phyloP scores from a whole-genome alignment of 2,888 invertebrate species.

The Belgica antarctica region DNA sequence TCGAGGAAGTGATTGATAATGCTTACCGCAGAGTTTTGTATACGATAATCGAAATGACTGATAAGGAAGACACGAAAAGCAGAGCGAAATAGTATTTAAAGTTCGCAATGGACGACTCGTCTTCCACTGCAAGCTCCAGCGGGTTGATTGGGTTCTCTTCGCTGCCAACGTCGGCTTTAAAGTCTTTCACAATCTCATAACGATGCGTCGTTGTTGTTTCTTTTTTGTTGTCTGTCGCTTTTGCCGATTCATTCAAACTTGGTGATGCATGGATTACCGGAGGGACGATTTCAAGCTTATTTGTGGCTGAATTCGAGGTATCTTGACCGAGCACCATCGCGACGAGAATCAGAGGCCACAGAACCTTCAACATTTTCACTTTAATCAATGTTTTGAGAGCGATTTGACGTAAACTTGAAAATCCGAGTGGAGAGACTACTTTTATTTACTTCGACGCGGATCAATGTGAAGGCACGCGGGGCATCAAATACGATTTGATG shows the following conservation, averaged over 20 bases:
- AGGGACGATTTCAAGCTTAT: too few relatives aligned
- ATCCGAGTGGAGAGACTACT: too few relatives aligned
- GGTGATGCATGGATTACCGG: not conserved
- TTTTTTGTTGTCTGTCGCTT: not conserved
- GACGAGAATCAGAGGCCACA: not conserved
- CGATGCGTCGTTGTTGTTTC: too few relatives aligned
- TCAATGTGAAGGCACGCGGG: too few relatives aligned
- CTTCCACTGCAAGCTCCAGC: not conserved
- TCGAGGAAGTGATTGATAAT: not conserved
- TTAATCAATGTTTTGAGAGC: too few relatives aligned
- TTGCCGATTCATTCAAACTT: not conserved
- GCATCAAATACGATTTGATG: too few relatives aligned
- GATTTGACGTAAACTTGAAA: too few relatives aligned
- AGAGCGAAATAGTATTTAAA: slow-evolving; percentile 37
- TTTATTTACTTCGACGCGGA: too few relatives aligned
- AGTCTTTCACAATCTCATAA: too few relatives aligned
- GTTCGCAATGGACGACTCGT: not conserved
- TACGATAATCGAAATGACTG: slow-evolving; percentile 33
- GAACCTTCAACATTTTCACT: not conserved
- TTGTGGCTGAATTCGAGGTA: too few relatives aligned
- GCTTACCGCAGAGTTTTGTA: slow-evolving; percentile 28
- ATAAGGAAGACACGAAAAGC: not conserved
- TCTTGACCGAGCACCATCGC: too few relatives aligned
- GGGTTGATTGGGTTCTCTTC: not conserved
- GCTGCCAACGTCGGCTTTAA: not conserved